Percentiles rank a stretch among this genome's conserved stretches.
phyloP scores from a whole-genome alignment of 2,888 invertebrate genomes.

The Athalia cordata region DNA sequence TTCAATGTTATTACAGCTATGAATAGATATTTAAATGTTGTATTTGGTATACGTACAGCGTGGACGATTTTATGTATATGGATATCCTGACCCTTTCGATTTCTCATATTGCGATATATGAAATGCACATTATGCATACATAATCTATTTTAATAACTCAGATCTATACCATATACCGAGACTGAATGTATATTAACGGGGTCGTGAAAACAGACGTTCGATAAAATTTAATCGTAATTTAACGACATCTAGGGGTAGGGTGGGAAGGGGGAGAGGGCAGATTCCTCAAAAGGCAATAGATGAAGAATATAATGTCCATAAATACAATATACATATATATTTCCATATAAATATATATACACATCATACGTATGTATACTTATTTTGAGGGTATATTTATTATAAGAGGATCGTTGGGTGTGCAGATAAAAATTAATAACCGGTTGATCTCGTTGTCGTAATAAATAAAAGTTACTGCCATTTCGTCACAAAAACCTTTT shows the following conservation, averaged over 20 bases:
- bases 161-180: not conserved
- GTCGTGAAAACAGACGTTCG: slow-evolving; percentile 11
- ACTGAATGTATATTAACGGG: not conserved
- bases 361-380: not conserved
- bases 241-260: not conserved
- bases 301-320: no score
- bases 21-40: no score
- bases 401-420: slow-evolving; percentile 7
- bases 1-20: no score
- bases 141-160: not conserved
- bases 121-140: no score
- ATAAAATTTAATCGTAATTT: slow-evolving; percentile 25
- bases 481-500: slow-evolving; percentile 41
- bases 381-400: slow-evolving; percentile 18
- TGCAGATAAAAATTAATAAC: slow-evolving; percentile 29
- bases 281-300: no score
- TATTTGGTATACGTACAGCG: no score
- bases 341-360: not conserved
- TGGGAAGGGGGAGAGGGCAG: not conserved
- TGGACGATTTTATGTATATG: not conserved
- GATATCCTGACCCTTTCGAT: not conserved
- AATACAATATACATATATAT: slow-evolving; percentile 2
- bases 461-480: slow-evolving; percentile 42
- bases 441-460: slow-evolving; percentile 10
- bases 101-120: no score